These are phyloP conservation scores for Caenorhabditis panamensis DNA, from an alignment of 2,888 invertebrate species.

Conservation along the genomic window DNA sequence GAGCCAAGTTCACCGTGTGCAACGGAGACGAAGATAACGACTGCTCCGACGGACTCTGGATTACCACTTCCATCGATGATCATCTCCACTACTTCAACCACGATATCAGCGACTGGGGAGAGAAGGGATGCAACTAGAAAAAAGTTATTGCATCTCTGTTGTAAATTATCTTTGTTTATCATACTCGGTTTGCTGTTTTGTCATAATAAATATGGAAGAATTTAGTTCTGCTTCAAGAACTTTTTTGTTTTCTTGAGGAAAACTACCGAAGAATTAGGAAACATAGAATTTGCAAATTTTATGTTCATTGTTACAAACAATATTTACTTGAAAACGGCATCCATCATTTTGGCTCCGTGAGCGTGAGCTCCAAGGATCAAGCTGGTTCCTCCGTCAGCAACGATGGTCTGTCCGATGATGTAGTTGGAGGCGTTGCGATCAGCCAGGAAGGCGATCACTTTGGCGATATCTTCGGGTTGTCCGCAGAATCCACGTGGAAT, in stretches of 20 bases:
- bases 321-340: constrained; percentile 28
- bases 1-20: constrained; percentile 56
- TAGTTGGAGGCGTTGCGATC: constrained; percentile 54
- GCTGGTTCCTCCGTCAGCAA: constrained; percentile 47
- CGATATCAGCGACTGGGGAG: constrained; percentile 71
- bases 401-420: constrained; percentile 61
- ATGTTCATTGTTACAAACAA: background rate
- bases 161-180: background rate
- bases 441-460: constrained; percentile 58
- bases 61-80: constrained; percentile 72
- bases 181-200: constrained; percentile 5
- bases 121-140: constrained; percentile 67
- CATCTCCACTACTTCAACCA: constrained; percentile 74
- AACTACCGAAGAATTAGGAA: too few species aligned
- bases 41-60: constrained; percentile 70
- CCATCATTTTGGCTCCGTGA: constrained; percentile 22
- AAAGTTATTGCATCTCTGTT: background rate
- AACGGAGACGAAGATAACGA: constrained; percentile 63
- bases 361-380: constrained; percentile 41
- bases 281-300: background rate
- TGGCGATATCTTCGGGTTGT: constrained; percentile 54
- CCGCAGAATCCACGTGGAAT: constrained; percentile 56
- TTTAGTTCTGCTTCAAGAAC: too few species aligned
- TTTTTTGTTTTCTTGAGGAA: too few species aligned
- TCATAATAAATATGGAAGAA: constrained; percentile 48